Conservation (phyloP, 2,113 vertebrate genomes). For the Scartelaos histophorus region DNA sequence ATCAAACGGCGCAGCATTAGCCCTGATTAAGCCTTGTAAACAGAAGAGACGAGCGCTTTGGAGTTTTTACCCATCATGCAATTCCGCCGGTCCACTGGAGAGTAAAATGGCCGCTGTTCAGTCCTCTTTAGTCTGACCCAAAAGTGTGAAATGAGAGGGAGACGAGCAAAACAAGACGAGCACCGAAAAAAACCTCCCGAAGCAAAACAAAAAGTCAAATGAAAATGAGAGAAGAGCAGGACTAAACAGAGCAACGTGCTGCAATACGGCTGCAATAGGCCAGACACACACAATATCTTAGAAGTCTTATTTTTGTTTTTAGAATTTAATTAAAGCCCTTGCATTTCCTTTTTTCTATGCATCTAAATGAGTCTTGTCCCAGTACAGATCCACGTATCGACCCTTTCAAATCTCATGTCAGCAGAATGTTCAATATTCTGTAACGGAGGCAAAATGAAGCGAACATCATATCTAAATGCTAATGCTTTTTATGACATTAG, state of each 20-base stretch:
- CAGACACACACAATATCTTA: no score
- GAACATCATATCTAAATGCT: no score
- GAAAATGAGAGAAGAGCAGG: background rate
- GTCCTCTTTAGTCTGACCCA: background rate
- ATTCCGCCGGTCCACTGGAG: background rate
- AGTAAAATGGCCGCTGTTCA: background rate
- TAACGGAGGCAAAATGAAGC: no score
- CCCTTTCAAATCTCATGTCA: no score
- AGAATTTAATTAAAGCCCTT: no score
- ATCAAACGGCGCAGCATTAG: background rate
- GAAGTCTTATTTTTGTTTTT: no score
- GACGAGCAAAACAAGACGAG: background rate
- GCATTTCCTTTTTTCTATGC: no score
- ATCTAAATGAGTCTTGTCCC: no score
- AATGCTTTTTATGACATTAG: no score
- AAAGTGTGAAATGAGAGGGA: background rate
- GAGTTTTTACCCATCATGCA: slow-evolving; percentile 1
- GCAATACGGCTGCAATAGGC: background rate
- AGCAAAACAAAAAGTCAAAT: background rate
- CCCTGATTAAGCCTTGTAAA: slow-evolving; percentile 1
- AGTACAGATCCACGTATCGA: no score
- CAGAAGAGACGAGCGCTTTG: background rate
- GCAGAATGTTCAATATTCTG: no score
- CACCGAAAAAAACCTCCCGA: no score
- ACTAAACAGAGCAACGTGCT: background rate